A percentile compares a stretch with the other conserved stretches of the same genome.
Conservation (phyloP, 2,113 vertebrate species). For the Trogon surrucura region DNA sequence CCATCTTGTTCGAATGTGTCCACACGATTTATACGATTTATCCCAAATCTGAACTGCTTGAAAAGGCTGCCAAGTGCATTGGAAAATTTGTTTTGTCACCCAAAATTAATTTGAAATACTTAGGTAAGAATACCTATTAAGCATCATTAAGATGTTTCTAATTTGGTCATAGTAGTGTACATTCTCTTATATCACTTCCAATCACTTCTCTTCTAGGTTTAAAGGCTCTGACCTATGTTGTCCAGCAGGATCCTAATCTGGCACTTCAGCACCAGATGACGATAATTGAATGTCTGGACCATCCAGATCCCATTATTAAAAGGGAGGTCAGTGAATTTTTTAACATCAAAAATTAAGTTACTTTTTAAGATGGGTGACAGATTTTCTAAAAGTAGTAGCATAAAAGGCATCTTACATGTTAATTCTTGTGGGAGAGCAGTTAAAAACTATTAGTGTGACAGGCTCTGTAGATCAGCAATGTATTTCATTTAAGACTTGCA, state of each 20-base stretch:
- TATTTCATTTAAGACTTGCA: neutral
- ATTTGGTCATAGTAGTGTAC: neutral
- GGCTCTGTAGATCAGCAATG: neutral
- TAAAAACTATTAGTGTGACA: neutral
- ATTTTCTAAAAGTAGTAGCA: neutral
- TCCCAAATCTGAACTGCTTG: constrained; percentile 91
- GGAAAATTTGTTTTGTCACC: constrained; percentile 96
- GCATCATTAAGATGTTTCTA: neutral
- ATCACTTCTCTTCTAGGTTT: constrained; percentile 79
- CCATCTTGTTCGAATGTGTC: constrained; percentile 96
- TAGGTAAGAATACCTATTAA: constrained; percentile 82
- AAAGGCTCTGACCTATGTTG: constrained; percentile 93
- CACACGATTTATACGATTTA: constrained; percentile 94
- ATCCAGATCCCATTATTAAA: constrained; percentile 94
- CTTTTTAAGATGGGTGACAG: neutral
- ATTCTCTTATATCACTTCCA: neutral
- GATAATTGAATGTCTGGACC: constrained; percentile 96
- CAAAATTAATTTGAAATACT: constrained; percentile 97
- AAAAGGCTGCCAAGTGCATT: constrained; percentile 95
- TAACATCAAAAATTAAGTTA: neutral
- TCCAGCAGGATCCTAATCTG: constrained; percentile 93
- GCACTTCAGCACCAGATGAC: constrained; percentile 98
- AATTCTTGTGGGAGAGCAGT: neutral
- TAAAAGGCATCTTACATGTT: neutral
- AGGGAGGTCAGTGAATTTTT: constrained; percentile 85